Evolutionary conservation across 2,888 invertebrate species (phyloP).

Genomic region (Sphaeridia pumilis): DNA sequence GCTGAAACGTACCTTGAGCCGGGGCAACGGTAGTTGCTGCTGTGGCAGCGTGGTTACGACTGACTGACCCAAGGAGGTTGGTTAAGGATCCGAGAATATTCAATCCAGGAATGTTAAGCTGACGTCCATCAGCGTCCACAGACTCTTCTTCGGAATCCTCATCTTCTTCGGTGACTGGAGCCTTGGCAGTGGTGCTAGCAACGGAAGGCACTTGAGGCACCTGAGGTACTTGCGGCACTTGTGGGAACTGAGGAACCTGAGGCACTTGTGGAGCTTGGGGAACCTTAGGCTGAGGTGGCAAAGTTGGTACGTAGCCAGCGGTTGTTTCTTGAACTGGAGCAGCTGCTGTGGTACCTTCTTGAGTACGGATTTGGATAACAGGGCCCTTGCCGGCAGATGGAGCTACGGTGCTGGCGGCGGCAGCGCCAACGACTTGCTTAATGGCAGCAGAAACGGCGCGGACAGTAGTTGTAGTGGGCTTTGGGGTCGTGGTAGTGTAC

Average conservation of each 20-base stretch:
- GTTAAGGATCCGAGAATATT: background rate
- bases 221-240: too few relatives aligned
- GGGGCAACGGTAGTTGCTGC: too few relatives aligned
- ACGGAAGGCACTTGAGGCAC: too few relatives aligned
- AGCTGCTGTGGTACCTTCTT: background rate
- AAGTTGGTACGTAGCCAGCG: background rate
- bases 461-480: background rate
- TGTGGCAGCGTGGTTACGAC: too few relatives aligned
- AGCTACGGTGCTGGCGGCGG: background rate
- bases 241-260: too few relatives aligned
- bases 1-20: too few relatives aligned
- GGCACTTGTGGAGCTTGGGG: too few relatives aligned
- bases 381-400: background rate
- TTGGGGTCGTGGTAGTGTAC: conserved; percentile 17
- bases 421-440: background rate
- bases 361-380: background rate
- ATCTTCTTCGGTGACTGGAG: conserved; percentile 11
- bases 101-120: background rate
- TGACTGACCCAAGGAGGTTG: too few relatives aligned
- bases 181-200: background rate
- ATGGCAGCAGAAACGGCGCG: background rate
- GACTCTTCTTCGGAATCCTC: conserved; percentile 21
- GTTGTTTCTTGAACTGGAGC: conserved; percentile 10
- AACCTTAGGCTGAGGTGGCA: conserved; percentile 1
- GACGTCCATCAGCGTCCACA: background rate